These are phyloP conservation scores for Cerastis rubricosa DNA, from an alignment of 2,888 invertebrate species.

Conservation along the genomic window DNA sequence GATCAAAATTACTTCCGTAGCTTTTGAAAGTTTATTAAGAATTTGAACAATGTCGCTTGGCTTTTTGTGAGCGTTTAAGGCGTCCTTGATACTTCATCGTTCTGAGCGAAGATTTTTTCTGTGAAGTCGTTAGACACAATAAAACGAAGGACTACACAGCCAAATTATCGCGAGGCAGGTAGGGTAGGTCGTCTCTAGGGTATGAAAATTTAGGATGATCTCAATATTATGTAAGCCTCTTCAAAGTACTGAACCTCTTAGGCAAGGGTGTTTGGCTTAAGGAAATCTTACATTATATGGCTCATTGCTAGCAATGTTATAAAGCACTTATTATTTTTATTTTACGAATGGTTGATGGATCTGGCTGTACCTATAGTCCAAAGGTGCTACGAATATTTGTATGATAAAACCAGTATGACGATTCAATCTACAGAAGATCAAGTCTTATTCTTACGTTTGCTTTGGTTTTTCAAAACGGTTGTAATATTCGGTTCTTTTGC, in stretches of 20 bases:
- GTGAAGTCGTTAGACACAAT: background rate
- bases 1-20: background rate
- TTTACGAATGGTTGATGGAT: background rate
- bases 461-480: background rate
- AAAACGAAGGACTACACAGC: background rate
- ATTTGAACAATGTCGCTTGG: background rate
- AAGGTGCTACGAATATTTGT: background rate
- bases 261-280: background rate
- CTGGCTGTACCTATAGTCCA: background rate
- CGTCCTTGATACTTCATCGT: background rate
- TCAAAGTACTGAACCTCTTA: background rate
- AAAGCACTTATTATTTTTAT: background rate
- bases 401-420: background rate
- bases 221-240: background rate
- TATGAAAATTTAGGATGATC: background rate
- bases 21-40: background rate
- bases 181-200: background rate
- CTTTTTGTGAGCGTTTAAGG: no score
- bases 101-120: background rate
- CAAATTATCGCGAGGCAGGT: background rate
- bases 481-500: constrained; percentile 73
- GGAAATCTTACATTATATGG: background rate
- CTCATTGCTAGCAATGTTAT: background rate
- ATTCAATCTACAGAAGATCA: background rate
- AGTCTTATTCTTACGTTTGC: background rate